A percentile compares a stretch with the other conserved stretches of the same genome.
Evolutionary conservation across 1,140 invertebrate species (phyloP).

Genomic region (Nymphalis io): DNA sequence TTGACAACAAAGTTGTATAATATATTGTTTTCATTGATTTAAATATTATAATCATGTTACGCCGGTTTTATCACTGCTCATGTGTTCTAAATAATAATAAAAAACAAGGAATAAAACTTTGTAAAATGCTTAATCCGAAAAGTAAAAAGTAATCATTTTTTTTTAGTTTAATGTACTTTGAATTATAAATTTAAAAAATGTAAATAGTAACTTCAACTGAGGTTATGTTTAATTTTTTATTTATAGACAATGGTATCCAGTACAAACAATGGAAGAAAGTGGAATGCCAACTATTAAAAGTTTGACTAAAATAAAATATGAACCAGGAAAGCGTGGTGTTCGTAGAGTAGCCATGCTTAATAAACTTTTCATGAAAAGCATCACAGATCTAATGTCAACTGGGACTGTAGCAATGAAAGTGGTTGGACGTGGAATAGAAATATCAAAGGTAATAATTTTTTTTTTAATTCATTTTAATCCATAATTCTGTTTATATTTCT

Average conservation of each 20-base stretch:
- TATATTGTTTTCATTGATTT: background rate
- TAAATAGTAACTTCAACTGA: background rate
- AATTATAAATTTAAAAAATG: too few species aligned
- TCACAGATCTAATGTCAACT: slow-evolving; percentile 87
- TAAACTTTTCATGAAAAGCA: slow-evolving; percentile 89
- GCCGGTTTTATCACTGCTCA: slow-evolving; percentile 59
- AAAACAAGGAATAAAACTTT: slow-evolving; percentile 66
- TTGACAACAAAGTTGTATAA: too few species aligned
- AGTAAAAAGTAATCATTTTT: slow-evolving; percentile 54
- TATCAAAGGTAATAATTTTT: slow-evolving; percentile 81
- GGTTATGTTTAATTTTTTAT: slow-evolving; percentile 42
- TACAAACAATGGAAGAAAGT: slow-evolving; percentile 35
- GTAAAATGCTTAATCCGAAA: slow-evolving; percentile 70
- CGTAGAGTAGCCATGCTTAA: slow-evolving; percentile 84
- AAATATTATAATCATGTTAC: slow-evolving; percentile 41
- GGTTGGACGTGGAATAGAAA: slow-evolving; percentile 84
- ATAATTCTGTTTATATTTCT: too few species aligned
- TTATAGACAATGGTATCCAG: slow-evolving; percentile 66
- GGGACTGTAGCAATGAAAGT: slow-evolving; percentile 83
- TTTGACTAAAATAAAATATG: slow-evolving; percentile 62
- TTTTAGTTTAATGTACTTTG: background rate
- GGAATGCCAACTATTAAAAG: slow-evolving; percentile 64
- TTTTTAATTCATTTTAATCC: background rate
- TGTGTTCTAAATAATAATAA: slow-evolving; percentile 48
- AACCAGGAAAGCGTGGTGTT: slow-evolving; percentile 71